These are phyloP conservation scores for Glossophaga mutica DNA, from an alignment of 2,797 vertebrate genomes.

Conservation along the genomic window DNA sequence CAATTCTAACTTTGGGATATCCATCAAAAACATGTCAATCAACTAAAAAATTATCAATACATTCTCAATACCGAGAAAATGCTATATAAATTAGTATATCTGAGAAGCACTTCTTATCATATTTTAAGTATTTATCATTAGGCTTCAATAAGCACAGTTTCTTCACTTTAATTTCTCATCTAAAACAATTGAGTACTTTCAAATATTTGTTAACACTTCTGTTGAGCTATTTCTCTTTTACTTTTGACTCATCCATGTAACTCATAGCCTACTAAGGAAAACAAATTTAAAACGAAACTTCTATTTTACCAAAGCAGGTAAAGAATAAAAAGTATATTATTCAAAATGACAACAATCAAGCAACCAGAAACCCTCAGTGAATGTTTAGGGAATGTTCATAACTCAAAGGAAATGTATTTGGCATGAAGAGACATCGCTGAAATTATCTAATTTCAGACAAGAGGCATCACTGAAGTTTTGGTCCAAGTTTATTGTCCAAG, in stretches of 20 bases:
- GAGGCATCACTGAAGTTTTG: background rate
- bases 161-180: background rate
- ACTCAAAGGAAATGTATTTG: background rate
- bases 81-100: background rate
- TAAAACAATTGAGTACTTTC: background rate
- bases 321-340: background rate
- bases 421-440: background rate
- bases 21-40: background rate
- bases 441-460: slow-evolving; percentile 45
- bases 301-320: slow-evolving; percentile 9
- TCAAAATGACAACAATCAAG: background rate
- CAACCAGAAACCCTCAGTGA: background rate
- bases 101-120: background rate
- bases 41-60: background rate
- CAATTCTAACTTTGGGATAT: background rate
- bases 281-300: background rate
- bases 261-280: background rate
- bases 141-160: background rate
- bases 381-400: slow-evolving; percentile 1
- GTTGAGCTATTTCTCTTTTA: background rate
- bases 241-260: background rate
- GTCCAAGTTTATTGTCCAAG: slow-evolving; percentile 2
- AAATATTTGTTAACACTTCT: background rate
- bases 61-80: background rate
- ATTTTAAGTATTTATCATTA: background rate